Conservation (phyloP, 2,888 invertebrate genomes). For the Brenthis ino region DNA sequence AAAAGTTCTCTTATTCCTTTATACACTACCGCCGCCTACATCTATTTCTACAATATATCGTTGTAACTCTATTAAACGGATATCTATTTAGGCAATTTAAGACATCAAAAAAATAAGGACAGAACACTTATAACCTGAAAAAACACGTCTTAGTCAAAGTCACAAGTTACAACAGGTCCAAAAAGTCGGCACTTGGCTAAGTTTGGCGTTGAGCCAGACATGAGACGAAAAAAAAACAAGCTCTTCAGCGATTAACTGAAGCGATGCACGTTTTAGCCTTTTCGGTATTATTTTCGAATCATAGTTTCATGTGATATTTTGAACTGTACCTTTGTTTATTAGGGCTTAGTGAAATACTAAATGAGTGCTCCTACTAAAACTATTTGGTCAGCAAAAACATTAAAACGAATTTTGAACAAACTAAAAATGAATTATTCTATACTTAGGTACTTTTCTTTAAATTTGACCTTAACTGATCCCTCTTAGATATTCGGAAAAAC, state of each 20-base stretch:
- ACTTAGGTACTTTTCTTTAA: too few species aligned
- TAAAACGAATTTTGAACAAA: too few species aligned
- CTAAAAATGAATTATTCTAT: too few species aligned
- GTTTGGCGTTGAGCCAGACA: constrained; percentile 22
- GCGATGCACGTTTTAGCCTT: neutral
- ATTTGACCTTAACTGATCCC: too few species aligned
- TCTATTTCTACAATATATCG: too few species aligned
- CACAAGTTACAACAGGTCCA: constrained; percentile 3
- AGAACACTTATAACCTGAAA: constrained; percentile 17
- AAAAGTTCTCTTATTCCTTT: too few species aligned
- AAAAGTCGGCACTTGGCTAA: constrained; percentile 21
- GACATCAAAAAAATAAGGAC: constrained; percentile 3
- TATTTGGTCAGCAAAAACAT: too few species aligned
- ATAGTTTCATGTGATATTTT: neutral
- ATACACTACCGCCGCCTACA: too few species aligned
- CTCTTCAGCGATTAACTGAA: constrained; percentile 13
- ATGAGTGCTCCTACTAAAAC: too few species aligned
- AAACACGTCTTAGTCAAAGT: constrained; percentile 16
- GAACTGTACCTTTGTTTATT: neutral
- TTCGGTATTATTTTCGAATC: constrained; percentile 2
- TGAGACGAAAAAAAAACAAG: constrained; percentile 13
- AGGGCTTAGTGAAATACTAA: too few species aligned
- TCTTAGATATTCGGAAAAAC: too few species aligned
- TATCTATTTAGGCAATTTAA: neutral
- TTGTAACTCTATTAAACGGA: too few species aligned